Percentiles rank a stretch among this genome's conserved stretches.
Conservation (phyloP, 1,140 invertebrate species). For the Panonychus citri region DNA sequence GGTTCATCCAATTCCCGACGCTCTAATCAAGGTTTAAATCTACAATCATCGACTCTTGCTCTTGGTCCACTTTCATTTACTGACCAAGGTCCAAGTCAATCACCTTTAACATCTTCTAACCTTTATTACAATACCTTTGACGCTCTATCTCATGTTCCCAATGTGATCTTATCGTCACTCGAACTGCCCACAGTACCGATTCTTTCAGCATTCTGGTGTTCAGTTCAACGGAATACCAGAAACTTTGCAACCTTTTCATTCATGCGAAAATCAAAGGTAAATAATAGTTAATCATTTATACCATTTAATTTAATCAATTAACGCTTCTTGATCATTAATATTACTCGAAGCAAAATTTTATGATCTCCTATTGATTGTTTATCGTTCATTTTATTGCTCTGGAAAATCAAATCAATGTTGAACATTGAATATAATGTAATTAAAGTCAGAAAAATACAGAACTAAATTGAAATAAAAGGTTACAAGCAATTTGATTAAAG, state of each 20-base stretch:
- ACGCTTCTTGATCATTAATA: neutral
- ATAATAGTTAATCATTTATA: too few relatives aligned
- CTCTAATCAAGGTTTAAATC: neutral
- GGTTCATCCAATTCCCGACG: too few relatives aligned
- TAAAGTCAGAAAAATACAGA: too few relatives aligned
- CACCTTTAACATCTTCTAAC: neutral
- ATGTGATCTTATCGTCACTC: neutral
- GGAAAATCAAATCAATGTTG: too few relatives aligned
- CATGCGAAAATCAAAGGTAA: constrained; percentile 4
- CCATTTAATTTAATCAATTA: neutral
- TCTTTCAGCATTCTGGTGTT: constrained; percentile 1
- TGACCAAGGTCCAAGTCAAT: neutral
- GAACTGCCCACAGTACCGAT: neutral
- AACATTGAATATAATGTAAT: too few relatives aligned
- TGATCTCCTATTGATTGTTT: too few relatives aligned
- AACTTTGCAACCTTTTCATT: neutral
- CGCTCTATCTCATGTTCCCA: neutral
- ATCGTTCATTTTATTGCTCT: too few relatives aligned
- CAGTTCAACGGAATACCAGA: neutral
- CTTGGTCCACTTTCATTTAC: too few relatives aligned
- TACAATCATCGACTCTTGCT: neutral
- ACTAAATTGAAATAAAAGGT: too few relatives aligned
- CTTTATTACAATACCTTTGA: neutral
- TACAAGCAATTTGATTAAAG: too few relatives aligned
- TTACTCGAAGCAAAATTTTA: neutral